Percentiles rank a stretch among this genome's conserved stretches.
Evolutionary conservation across 2,113 vertebrate genomes (phyloP).

Genomic region (Apodemus sylvaticus): DNA sequence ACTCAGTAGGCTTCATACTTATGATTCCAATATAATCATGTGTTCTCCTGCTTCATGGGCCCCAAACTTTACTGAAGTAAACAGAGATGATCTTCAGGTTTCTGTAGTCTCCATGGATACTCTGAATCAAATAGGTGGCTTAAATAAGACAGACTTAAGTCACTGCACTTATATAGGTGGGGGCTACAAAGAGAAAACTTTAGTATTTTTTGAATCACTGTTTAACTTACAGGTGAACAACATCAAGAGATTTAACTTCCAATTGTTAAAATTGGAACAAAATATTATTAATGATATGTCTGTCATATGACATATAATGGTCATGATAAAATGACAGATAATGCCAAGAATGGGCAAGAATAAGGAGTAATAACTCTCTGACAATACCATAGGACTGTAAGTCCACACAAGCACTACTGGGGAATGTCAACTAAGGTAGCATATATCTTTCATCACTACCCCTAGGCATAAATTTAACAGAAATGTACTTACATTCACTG

Average conservation of each 20-base stretch:
- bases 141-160: not conserved
- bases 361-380: not conserved
- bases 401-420: not conserved
- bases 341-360: not conserved
- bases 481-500: not conserved
- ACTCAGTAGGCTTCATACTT: not conserved
- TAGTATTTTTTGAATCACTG: not conserved
- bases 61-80: not conserved
- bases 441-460: not conserved
- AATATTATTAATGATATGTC: not conserved
- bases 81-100: not conserved
- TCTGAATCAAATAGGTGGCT: not conserved
- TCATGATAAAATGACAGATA: not conserved
- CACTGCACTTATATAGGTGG: not conserved
- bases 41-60: not conserved
- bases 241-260: not conserved
- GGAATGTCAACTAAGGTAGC: not conserved
- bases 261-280: not conserved
- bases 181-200: not conserved
- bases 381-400: not conserved
- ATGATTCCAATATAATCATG: not conserved
- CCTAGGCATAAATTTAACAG: not conserved
- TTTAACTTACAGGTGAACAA: not conserved
- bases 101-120: not conserved
- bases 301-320: not conserved